Evolutionary conservation across 2,113 vertebrate genomes (phyloP).

Genomic region (Alosa alosa): DNA sequence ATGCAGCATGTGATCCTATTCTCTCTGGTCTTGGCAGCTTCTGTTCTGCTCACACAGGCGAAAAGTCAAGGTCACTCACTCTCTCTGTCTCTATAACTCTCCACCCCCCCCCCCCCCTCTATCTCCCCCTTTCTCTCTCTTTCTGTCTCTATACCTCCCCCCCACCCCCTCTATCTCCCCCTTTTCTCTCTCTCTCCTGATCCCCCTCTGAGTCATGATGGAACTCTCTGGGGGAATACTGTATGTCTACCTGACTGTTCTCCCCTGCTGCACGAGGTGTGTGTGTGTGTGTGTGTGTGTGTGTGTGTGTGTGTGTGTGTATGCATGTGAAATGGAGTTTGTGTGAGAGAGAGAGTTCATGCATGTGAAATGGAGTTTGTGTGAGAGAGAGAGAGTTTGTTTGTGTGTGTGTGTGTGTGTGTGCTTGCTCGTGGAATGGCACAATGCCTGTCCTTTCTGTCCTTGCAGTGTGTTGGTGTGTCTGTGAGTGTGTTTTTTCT

Average conservation of each 20-base stretch:
- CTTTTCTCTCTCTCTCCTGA: background rate
- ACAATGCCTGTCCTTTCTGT: background rate
- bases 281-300: background rate
- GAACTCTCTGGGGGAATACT: background rate
- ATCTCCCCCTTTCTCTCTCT: background rate
- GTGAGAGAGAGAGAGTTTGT: background rate
- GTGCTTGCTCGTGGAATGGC: background rate
- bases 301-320: background rate
- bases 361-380: background rate
- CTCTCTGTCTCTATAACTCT: background rate
- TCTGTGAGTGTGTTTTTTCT: background rate
- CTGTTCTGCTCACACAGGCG: background rate
- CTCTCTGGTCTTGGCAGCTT: slow-evolving; percentile 22
- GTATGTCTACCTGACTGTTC: background rate
- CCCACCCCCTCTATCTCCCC: background rate
- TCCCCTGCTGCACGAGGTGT: background rate
- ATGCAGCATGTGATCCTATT: slow-evolving; percentile 34
- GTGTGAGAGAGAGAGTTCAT: no score
- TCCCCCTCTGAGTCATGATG: background rate
- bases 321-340: no score
- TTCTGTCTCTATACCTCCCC: background rate
- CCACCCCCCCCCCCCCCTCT: background rate
- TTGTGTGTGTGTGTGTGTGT: background rate
- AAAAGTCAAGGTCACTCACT: slow-evolving; percentile 43
- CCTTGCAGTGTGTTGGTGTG: background rate